These are phyloP conservation scores for Carcinoscorpius rotundicauda DNA, from an alignment of 1,140 invertebrate species.

Conservation along the genomic window DNA sequence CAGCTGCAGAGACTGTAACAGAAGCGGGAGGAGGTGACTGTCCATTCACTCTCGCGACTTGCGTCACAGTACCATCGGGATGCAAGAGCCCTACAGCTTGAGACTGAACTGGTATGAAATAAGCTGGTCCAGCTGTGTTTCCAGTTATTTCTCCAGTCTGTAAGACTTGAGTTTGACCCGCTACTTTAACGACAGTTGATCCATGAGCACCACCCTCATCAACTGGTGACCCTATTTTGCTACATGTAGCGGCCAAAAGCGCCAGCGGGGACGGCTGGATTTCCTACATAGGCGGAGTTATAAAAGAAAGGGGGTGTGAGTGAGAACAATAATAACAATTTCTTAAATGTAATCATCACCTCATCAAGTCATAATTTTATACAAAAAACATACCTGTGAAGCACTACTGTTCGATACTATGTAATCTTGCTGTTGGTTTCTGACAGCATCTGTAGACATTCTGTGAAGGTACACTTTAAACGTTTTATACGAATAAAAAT, in stretches of 20 bases:
- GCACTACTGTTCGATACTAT: constrained; percentile 20
- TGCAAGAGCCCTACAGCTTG: constrained; percentile 23
- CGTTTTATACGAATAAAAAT: background rate
- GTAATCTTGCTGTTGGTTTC: constrained; percentile 22
- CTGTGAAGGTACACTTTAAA: constrained; percentile 10
- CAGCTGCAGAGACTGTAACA: constrained; percentile 13
- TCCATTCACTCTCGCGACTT: constrained; percentile 7
- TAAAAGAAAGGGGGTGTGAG: constrained; percentile 18
- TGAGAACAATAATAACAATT: constrained; percentile 11
- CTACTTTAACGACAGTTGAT: constrained; percentile 16
- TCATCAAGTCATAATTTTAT: background rate
- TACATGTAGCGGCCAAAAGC: constrained; percentile 59
- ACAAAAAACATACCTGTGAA: constrained; percentile 21
- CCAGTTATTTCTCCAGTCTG: constrained; percentile 29
- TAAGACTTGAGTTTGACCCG: constrained; percentile 16
- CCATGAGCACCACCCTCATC: constrained; percentile 25
- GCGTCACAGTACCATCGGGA: constrained; percentile 24
- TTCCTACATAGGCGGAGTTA: constrained; percentile 21
- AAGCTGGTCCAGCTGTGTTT: constrained; percentile 4
- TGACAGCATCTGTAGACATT: constrained; percentile 19
- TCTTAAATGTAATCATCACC: background rate
- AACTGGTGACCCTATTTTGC: constrained; percentile 45
- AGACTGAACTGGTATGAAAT: constrained; percentile 23
- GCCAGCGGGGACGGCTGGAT: constrained; percentile 51
- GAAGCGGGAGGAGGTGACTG: constrained; percentile 10